Evolutionary conservation across 2,888 invertebrate genomes (phyloP).

Genomic region (Tipula confusa): DNA sequence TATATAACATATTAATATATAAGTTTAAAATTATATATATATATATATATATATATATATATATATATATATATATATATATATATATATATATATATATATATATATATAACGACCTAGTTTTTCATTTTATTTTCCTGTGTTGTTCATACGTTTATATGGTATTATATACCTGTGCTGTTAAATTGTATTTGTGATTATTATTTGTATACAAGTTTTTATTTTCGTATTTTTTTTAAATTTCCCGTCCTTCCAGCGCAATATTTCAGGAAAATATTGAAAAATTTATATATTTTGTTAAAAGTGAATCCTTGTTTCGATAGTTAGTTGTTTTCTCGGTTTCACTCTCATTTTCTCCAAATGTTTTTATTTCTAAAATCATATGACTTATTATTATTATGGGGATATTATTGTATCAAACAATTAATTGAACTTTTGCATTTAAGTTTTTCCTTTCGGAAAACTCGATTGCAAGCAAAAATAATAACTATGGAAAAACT

Average conservation of each 20-base stretch:
- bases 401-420: background rate
- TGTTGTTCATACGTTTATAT: background rate
- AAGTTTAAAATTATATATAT: background rate
- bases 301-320: background rate
- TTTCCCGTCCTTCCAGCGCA: background rate
- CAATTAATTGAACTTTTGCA: background rate
- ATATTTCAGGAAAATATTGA: background rate
- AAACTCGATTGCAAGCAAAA: background rate
- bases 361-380: background rate
- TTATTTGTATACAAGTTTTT: background rate
- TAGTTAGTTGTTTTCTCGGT: background rate
- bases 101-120: background rate
- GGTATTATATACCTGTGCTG: background rate
- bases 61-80: background rate
- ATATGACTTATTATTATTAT: background rate
- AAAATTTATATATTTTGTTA: background rate
- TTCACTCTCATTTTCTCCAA: background rate
- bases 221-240: background rate
- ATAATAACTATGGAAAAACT: background rate
- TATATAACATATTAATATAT: background rate
- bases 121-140: background rate
- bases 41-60: background rate
- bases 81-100: background rate
- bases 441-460: background rate
- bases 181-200: background rate